These are phyloP conservation scores for Pituophis catenifer DNA, from an alignment of 2,113 vertebrate genomes.

Conservation along the genomic window DNA sequence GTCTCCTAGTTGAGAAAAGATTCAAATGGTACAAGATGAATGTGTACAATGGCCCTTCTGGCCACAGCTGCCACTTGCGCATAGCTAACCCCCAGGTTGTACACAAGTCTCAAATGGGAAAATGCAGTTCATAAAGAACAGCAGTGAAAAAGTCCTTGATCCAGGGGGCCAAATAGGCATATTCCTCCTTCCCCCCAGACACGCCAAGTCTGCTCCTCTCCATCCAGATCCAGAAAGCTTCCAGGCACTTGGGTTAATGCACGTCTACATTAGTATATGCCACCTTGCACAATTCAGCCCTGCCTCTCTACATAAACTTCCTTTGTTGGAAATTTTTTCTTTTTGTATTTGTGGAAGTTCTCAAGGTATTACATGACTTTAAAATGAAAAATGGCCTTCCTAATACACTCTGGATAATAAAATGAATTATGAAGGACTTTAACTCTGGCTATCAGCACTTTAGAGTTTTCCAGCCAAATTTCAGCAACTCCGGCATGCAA, in stretches of 20 bases:
- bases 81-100: background rate
- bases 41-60: background rate
- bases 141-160: background rate
- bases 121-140: background rate
- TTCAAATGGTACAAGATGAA: background rate
- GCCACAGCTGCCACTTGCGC: background rate
- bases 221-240: background rate
- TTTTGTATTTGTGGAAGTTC: slow-evolving; percentile 28
- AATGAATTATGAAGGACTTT: slow-evolving; percentile 38
- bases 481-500: slow-evolving; percentile 17
- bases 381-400: slow-evolving; percentile 37
- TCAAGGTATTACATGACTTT: slow-evolving; percentile 30
- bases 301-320: slow-evolving; percentile 41
- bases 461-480: slow-evolving; percentile 28
- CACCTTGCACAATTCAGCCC: slow-evolving; percentile 29
- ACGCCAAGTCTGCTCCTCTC: background rate
- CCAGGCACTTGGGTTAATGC: background rate
- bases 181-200: background rate
- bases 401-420: slow-evolving; percentile 25
- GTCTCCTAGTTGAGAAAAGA: background rate
- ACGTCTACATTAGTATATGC: background rate
- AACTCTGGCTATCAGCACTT: slow-evolving; percentile 41
- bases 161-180: background rate
- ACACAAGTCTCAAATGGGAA: background rate
- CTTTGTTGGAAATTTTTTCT: background rate